phyloP scores from a whole-genome alignment of 2,888 invertebrate species.

The Tiphia femorata region DNA sequence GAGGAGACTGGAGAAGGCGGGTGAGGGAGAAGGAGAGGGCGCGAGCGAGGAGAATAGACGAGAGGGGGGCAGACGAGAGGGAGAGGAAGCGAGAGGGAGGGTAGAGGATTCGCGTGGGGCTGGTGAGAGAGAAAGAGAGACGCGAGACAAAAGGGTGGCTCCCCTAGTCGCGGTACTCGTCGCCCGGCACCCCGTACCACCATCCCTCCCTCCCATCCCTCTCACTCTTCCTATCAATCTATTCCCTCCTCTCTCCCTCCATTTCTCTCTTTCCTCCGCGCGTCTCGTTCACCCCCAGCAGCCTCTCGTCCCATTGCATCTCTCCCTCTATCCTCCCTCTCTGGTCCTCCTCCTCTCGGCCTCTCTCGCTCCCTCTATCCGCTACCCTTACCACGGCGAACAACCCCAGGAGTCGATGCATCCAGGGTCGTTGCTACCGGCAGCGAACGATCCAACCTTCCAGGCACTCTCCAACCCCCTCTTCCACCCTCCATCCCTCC shows the following conservation, averaged over 20 bases:
- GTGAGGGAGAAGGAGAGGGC: conserved; percentile 12
- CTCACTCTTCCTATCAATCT: conserved; percentile 21
- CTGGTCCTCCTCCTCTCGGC: conserved; percentile 26
- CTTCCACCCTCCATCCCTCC: conserved; percentile 8
- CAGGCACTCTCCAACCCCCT: conserved; percentile 35
- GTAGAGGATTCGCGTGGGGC: conserved; percentile 6
- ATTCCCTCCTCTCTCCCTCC: conserved; percentile 21
- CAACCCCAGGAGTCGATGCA: conserved; percentile 69
- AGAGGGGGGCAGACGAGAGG: conserved; percentile 6
- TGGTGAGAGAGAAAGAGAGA: conserved; percentile 17
- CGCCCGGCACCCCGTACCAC: too few species aligned
- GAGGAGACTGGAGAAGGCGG: neutral
- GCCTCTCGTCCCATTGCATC: conserved; percentile 21
- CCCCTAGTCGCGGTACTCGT: too few species aligned
- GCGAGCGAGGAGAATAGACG: conserved; percentile 8
- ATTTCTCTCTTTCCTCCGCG: conserved; percentile 26
- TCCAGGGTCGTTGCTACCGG: conserved; percentile 69
- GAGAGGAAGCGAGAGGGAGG: conserved; percentile 24
- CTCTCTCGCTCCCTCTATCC: conserved; percentile 42
- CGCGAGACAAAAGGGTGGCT: conserved; percentile 52
- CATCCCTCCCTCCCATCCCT: conserved; percentile 29
- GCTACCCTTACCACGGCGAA: conserved; percentile 59
- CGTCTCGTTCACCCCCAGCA: too few species aligned
- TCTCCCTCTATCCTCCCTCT: conserved; percentile 17
- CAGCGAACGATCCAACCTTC: conserved; percentile 66